These are phyloP conservation scores for Epinephelus moara DNA, from an alignment of 2,113 vertebrate genomes.

Conservation along the genomic window DNA sequence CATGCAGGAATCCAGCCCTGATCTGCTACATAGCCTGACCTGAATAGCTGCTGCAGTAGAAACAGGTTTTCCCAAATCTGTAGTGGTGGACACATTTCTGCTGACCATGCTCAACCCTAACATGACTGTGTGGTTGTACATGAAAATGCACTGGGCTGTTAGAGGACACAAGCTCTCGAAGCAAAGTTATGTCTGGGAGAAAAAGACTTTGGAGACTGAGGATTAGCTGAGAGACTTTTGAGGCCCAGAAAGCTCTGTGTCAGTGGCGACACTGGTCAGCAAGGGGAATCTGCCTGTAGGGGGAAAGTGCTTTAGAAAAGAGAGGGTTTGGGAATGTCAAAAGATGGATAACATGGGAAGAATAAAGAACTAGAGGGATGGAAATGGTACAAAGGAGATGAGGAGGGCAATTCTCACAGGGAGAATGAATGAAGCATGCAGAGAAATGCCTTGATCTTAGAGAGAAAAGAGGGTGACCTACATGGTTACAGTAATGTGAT, in stretches of 20 bases:
- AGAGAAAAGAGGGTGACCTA: slow-evolving; percentile 30
- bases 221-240: slow-evolving; percentile 51
- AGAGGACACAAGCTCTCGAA: slow-evolving; percentile 7
- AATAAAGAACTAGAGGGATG: neutral
- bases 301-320: neutral
- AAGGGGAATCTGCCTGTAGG: slow-evolving; percentile 7
- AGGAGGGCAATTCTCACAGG: slow-evolving; percentile 11
- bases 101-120: too few species aligned
- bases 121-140: neutral
- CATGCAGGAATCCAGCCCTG: too few species aligned
- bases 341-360: neutral
- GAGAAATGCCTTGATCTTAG: slow-evolving; percentile 2
- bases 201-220: slow-evolving; percentile 8
- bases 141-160: neutral
- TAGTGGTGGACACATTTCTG: too few species aligned
- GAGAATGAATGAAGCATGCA: neutral
- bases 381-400: neutral
- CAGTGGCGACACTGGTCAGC: slow-evolving; percentile 16
- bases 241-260: slow-evolving; percentile 10
- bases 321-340: neutral
- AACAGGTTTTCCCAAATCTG: too few species aligned
- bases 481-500: slow-evolving; percentile 26
- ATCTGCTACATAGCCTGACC: too few species aligned
- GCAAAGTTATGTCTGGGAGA: slow-evolving; percentile 1
- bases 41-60: too few species aligned